phyloP scores from a whole-genome alignment of 2,797 vertebrate species.

The Psittacula echo region DNA sequence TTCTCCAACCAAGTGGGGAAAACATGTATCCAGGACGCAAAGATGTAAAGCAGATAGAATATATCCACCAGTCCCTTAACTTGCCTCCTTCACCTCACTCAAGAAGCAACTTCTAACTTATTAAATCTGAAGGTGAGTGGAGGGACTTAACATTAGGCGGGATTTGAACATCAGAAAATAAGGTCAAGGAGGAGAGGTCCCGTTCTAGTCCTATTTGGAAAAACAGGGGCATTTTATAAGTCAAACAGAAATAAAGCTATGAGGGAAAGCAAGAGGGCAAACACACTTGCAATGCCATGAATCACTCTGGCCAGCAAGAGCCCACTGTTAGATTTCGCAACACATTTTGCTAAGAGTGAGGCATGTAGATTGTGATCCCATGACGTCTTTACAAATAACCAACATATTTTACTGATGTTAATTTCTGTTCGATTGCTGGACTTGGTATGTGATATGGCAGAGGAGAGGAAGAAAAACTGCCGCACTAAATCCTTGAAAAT shows the following conservation, averaged over 20 bases:
- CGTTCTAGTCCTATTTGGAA: background rate
- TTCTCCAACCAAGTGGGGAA: slow-evolving; percentile 63
- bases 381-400: background rate
- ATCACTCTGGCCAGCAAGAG: background rate
- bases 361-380: background rate
- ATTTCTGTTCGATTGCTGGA: slow-evolving; percentile 13
- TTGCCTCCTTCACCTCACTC: slow-evolving; percentile 35
- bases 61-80: background rate
- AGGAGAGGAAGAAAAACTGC: background rate
- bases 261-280: background rate
- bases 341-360: background rate
- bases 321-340: background rate
- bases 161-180: slow-evolving; percentile 34
- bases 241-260: background rate
- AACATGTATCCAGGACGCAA: slow-evolving; percentile 39
- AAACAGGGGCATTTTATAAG: slow-evolving; percentile 9
- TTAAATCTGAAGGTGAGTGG: slow-evolving; percentile 32
- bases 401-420: background rate
- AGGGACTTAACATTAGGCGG: slow-evolving; percentile 19
- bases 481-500: slow-evolving; percentile 30
- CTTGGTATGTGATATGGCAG: background rate
- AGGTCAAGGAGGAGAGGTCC: slow-evolving; percentile 27
- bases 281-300: background rate
- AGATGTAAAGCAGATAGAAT: slow-evolving; percentile 50
- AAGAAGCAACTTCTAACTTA: slow-evolving; percentile 39